Conservation (phyloP, 1,140 invertebrate genomes). For the Zaprionus tsacasi region DNA sequence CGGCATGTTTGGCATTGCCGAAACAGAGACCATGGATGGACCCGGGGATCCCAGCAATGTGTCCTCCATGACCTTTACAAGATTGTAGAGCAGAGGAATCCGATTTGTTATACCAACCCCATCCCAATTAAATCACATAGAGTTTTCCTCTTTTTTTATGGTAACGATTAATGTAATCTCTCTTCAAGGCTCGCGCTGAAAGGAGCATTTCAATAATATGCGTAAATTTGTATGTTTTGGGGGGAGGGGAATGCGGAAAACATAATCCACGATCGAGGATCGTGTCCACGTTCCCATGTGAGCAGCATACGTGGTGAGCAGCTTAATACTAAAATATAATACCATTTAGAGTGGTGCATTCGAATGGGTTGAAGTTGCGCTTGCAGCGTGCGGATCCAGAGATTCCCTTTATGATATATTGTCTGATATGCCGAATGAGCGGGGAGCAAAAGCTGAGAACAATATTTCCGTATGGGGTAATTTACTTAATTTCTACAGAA, state of each 20-base stretch:
- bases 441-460: neutral
- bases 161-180: conserved; percentile 79
- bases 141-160: conserved; percentile 29
- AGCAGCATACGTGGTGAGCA: conserved; percentile 46
- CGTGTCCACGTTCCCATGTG: conserved; percentile 37
- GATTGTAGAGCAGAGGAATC: neutral
- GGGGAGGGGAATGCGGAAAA: conserved; percentile 9
- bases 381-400: conserved; percentile 1
- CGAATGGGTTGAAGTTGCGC: conserved; percentile 1
- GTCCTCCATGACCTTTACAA: conserved; percentile 24
- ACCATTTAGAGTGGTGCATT: conserved; percentile 54
- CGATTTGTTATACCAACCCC: neutral
- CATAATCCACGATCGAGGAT: conserved; percentile 10
- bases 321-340: conserved; percentile 69
- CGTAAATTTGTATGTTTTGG: conserved; percentile 24
- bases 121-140: conserved; percentile 6
- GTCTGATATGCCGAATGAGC: conserved; percentile 37
- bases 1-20: conserved; percentile 90
- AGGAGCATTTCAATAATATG: conserved; percentile 35
- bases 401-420: conserved; percentile 16
- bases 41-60: conserved; percentile 2
- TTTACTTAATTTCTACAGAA: conserved; percentile 7
- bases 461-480: neutral
- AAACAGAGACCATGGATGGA: conserved; percentile 84
- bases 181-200: conserved; percentile 55